These are phyloP conservation scores for Rhynchophorus ferrugineus DNA, from an alignment of 1,140 invertebrate genomes.

Conservation along the genomic window DNA sequence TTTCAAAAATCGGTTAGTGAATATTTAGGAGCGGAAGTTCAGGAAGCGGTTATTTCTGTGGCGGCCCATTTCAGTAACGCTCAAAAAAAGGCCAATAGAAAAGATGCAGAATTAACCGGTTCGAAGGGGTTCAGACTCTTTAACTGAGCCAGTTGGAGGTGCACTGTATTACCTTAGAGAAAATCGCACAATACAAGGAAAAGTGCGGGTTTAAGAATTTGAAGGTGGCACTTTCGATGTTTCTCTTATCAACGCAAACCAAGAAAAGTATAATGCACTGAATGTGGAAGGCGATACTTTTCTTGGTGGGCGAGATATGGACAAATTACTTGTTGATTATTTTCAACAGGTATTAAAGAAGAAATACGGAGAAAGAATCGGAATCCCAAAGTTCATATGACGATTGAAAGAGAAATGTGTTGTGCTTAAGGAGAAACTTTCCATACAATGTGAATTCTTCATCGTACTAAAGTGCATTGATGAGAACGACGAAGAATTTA, in stretches of 20 bases:
- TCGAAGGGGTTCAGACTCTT: slow-evolving; percentile 53
- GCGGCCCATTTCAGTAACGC: slow-evolving; percentile 19
- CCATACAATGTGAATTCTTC: background rate
- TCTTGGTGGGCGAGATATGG: slow-evolving; percentile 65
- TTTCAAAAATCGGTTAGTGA: too few species aligned
- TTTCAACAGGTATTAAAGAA: background rate
- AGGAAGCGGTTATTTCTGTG: slow-evolving; percentile 14
- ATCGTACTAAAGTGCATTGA: background rate
- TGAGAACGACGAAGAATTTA: slow-evolving; percentile 59
- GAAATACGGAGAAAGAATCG: background rate
- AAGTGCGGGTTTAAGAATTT: slow-evolving; percentile 52
- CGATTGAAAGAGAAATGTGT: background rate
- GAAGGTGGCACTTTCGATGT: slow-evolving; percentile 75
- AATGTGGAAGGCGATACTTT: slow-evolving; percentile 62
- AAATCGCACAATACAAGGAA: slow-evolving; percentile 14
- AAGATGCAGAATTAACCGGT: slow-evolving; percentile 43
- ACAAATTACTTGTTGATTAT: slow-evolving; percentile 44
- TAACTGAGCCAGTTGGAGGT: slow-evolving; percentile 61
- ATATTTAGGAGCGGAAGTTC: too few species aligned
- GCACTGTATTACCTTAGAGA: slow-evolving; percentile 51
- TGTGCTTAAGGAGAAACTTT: background rate
- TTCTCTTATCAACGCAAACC: slow-evolving; percentile 65
- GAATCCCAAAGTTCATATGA: background rate
- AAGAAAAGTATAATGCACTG: slow-evolving; percentile 58
- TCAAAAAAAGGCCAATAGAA: slow-evolving; percentile 15